Conservation (phyloP, 2,797 vertebrate species). For the Dicrostonyx torquatus region DNA sequence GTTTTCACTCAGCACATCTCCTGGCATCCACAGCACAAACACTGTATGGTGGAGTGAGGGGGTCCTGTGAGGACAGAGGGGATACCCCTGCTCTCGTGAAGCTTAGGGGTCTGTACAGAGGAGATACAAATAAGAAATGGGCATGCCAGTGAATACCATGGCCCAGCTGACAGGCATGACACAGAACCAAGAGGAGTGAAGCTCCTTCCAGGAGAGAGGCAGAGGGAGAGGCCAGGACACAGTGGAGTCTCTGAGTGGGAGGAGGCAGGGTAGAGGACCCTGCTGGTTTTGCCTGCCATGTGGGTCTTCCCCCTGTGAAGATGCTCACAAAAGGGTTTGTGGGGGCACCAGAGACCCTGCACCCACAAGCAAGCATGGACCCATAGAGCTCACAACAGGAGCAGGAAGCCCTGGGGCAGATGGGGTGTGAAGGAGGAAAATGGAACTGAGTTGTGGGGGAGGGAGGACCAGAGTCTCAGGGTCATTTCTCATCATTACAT, state of each 20-base stretch:
- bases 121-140: background rate
- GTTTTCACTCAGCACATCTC: background rate
- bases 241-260: background rate
- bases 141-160: rapidly evolving
- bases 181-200: background rate
- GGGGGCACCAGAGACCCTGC: background rate
- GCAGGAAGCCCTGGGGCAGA: background rate
- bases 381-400: background rate
- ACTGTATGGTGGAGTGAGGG: background rate
- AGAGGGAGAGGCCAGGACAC: rapidly evolving
- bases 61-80: background rate
- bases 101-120: background rate
- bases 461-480: background rate
- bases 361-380: rapidly evolving
- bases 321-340: background rate
- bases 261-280: background rate
- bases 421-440: background rate
- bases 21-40: background rate
- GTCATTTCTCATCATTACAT: background rate
- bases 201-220: background rate
- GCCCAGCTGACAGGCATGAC: background rate
- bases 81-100: no score
- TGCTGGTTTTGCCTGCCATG: rapidly evolving
- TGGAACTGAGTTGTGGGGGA: background rate
- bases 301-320: background rate